phyloP scores from a whole-genome alignment of 2,797 vertebrate species.

The Acomys russatus region DNA sequence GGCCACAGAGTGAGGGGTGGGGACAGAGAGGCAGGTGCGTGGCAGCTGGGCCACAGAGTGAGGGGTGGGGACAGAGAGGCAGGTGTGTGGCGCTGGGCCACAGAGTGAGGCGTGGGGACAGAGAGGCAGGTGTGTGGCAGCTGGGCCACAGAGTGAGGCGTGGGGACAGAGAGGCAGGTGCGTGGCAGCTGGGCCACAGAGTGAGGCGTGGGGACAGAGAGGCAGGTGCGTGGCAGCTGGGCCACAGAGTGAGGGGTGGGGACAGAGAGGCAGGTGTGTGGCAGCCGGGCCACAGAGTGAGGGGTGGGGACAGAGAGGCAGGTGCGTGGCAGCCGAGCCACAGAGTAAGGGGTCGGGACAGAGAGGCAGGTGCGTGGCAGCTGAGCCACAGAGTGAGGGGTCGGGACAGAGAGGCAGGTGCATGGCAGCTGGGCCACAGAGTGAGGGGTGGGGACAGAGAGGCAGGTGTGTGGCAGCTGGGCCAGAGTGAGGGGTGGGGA shows the following conservation, averaged over 20 bases:
- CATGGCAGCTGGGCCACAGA: not conserved
- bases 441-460: not conserved
- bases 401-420: not conserved
- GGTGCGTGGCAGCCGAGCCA: not conserved
- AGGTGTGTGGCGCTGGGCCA: not conserved
- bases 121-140: not conserved
- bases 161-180: not conserved
- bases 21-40: not conserved
- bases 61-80: not conserved
- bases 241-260: not conserved
- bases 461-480: not conserved
- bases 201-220: not conserved
- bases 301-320: not conserved
- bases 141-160: not conserved
- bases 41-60: not conserved
- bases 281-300: not conserved
- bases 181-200: too few relatives aligned
- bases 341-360: not conserved
- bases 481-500: not conserved
- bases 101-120: not conserved
- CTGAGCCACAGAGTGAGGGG: not conserved
- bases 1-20: not conserved
- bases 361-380: not conserved
- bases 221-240: not conserved
- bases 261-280: not conserved